phyloP scores from a whole-genome alignment of 2,888 invertebrate genomes.

The Melanotus villosus region DNA sequence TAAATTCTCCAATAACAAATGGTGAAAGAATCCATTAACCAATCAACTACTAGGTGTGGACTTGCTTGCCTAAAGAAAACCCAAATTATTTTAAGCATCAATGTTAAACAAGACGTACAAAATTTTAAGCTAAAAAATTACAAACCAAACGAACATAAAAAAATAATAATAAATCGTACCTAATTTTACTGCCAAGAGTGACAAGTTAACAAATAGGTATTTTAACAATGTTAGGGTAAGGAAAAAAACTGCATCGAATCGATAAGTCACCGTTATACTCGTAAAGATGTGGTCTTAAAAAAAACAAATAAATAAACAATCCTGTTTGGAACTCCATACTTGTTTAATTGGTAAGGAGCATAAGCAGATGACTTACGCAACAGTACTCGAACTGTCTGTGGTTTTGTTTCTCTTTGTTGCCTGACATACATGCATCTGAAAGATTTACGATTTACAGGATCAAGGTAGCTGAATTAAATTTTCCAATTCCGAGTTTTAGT shows the following conservation, averaged over 20 bases:
- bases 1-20: constrained; percentile 3
- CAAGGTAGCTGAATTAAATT: no score
- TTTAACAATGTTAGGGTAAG: background rate
- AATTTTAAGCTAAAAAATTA: no score
- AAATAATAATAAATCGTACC: constrained; percentile 20
- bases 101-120: no score
- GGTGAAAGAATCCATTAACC: constrained; percentile 19
- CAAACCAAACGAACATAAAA: no score
- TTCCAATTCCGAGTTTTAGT: no score
- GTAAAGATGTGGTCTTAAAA: no score
- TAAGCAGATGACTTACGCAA: constrained; percentile 4
- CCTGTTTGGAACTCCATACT: constrained; percentile 6
- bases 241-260: background rate
- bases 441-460: no score
- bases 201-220: constrained; percentile 17
- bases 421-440: background rate
- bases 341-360: background rate
- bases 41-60: constrained; percentile 7
- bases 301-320: no score
- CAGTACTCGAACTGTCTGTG: background rate
- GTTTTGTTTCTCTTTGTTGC: background rate
- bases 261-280: background rate
- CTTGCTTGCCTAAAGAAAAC: no score
- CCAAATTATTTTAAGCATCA: no score
- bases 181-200: constrained; percentile 18